Evolutionary conservation across 2,797 vertebrate species (phyloP), one percentile per base, ranked within the genome.

Genomic region (Tamandua tetradactyla): DNA sequence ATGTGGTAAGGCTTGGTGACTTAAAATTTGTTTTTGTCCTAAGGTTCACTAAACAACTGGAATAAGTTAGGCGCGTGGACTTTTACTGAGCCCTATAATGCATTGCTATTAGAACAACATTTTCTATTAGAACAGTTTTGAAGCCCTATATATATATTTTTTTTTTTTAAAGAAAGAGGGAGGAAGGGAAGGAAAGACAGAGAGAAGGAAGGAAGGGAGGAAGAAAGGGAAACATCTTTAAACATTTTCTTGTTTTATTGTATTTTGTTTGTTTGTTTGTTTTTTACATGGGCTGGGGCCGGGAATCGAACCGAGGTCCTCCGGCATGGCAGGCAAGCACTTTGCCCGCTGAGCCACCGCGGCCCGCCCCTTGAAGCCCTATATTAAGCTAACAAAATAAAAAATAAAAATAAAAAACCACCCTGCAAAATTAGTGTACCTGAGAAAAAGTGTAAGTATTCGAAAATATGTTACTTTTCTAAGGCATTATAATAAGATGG

Each of bases 1-100:
- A 47, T 35, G 35, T 86, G 37, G 30, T 52, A 84, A 75, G 44
- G 32, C 87, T 82, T 80, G 47, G 32, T 86, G 75, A 91, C 59
- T 89, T 94, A 40, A 61, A 40, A 25, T 75, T 83, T 71, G 57
- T 83, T 79, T 44, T 94, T 87, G 72, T 40, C 37, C 74, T 89
- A 64, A 55, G 55, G 25, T 52, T 89, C n/a, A 79, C 23, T 55
- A 80, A 55, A 62, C 40, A 81, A 47, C 76, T 71, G 64, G 4
- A 93, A 14, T 87, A 64, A 89, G 57, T 74, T 49, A 86, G 57
- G 59, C 52, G 40, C 72, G 49, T 52, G 61, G 25, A 69, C 20
- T 81, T 80, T 61, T 37, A 40, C 4, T 15, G 64, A 14, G 13
- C 64, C n/a, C 25, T 44, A 27, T 72, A 72, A 71, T 44, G 7